Percentiles rank a stretch among this genome's conserved stretches.
These are phyloP conservation scores for Mesocentrotus franciscanus DNA, from an alignment of 53 echinoderm and acorn worm genomes.

Conservation along the genomic window DNA sequence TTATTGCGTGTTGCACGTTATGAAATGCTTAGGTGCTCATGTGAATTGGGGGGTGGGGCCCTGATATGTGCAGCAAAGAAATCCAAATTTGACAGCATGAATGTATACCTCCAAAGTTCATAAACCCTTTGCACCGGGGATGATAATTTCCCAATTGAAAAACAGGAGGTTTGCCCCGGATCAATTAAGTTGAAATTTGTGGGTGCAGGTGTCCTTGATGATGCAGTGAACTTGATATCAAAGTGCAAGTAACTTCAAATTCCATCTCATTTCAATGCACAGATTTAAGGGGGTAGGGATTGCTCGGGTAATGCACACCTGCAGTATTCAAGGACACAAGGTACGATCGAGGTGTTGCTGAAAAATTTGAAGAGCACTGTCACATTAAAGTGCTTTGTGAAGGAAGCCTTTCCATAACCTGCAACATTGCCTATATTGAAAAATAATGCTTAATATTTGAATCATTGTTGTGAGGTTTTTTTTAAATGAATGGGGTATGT, in stretches of 20 bases:
- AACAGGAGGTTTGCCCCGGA: neutral
- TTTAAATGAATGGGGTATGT: neutral
- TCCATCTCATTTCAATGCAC: neutral
- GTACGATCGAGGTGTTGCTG: neutral
- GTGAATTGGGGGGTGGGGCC: no score
- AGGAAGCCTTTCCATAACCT: neutral
- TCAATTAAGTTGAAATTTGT: conserved; percentile 42
- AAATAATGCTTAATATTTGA: no score
- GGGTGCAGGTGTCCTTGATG: conserved; percentile 1
- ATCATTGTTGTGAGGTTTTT: no score
- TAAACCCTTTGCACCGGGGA: neutral
- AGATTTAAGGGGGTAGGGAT: neutral
- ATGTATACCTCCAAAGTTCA: no score
- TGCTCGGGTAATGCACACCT: conserved; percentile 22
- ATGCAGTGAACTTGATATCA: conserved; percentile 35
- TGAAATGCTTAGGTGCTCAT: no score
- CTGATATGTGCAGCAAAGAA: no score
- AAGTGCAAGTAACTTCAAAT: conserved; percentile 39
- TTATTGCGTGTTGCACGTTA: no score
- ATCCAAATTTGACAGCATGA: no score
- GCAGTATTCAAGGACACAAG: conserved; percentile 22
- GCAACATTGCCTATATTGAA: no score
- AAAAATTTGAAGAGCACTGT: neutral
- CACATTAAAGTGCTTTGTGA: neutral
- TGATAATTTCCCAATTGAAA: neutral